Percentiles rank a stretch among this genome's conserved stretches.
Evolutionary conservation across 2,113 vertebrate species (phyloP).

Genomic region (Anolis sagrei): DNA sequence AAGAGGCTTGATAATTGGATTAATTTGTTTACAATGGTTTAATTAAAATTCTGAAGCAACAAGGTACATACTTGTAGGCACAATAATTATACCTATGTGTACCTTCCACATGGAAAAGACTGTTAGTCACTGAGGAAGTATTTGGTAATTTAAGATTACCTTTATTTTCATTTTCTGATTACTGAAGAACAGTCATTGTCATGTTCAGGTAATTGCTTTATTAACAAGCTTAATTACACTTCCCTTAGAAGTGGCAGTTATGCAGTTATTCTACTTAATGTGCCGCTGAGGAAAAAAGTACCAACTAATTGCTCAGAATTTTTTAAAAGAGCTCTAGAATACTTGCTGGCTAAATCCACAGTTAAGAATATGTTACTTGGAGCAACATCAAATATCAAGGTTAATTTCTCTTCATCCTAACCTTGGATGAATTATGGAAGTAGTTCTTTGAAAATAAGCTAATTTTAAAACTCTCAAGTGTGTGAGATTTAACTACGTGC

Average conservation of each 20-base stretch:
- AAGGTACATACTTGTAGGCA: conserved; percentile 68
- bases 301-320: conserved; percentile 69
- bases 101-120: conserved; percentile 66
- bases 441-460: background rate
- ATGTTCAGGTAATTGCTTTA: conserved; percentile 78
- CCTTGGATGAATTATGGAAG: background rate
- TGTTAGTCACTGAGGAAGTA: conserved; percentile 63
- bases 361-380: conserved; percentile 10
- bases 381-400: background rate
- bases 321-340: conserved; percentile 51
- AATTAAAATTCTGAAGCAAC: conserved; percentile 73
- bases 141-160: conserved; percentile 72
- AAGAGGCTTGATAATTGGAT: conserved; percentile 64
- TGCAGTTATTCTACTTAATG: conserved; percentile 71
- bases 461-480: background rate
- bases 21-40: conserved; percentile 75
- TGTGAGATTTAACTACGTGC: too few relatives aligned
- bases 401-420: background rate
- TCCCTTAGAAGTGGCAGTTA: conserved; percentile 71
- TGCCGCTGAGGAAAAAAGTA: conserved; percentile 69
- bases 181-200: conserved; percentile 64
- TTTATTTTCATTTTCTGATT: conserved; percentile 75
- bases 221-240: conserved; percentile 77
- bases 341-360: conserved; percentile 46
- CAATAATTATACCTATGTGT: conserved; percentile 69